Base-by-base conservation (phyloP, 2,113 vertebrate species). In the Zosterops hypoxanthus region DNA sequence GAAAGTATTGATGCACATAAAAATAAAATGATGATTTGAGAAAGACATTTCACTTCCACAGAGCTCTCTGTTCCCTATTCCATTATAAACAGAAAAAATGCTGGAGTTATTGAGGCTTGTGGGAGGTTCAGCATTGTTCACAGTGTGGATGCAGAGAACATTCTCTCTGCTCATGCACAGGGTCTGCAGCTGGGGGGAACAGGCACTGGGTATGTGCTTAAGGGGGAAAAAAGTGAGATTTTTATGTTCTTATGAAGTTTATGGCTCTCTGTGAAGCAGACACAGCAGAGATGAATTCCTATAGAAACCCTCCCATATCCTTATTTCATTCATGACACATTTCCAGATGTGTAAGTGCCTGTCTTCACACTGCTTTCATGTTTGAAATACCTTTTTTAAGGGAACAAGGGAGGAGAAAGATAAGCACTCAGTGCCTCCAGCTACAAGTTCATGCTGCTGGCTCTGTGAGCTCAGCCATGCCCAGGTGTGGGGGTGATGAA, bases 11-110 rank as follows among this genome's bases (percentile, higher is more conserved):
- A 82, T 47, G 86, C 76, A 53, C 65, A 59, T 68, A 93, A 93
- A 97, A 88, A 95, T 93, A 92, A 90, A 71, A 46, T 57, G 70
- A 68, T 85, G 92, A 57, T 85, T 85, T 76, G 92, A 88, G 70
- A 82, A 73, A 76, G 41, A 26, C 50, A 2, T 86, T 86, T 83
- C 52, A 7, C 64, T 95, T 91, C n/a, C 49, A 33, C 68, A 23
- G 77, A 78, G 68, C 59, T 70, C 84, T 69, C 63, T 5, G 0
- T 19, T 82, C 63, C 24, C 65, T 1, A 0, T n/a, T 78, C 84
- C 66, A 5, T 72, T 65, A 61, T 13, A 56, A 79, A 65, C 39
- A 23, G 41, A 68, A 84, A 68, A 84, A 52, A 21, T 1, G 41
- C 46, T 65, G 63, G n/a, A 21, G 41, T 18, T 57, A 50, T 8